Conservation (phyloP, 2,888 invertebrate genomes). For the Cantharis rufa region DNA sequence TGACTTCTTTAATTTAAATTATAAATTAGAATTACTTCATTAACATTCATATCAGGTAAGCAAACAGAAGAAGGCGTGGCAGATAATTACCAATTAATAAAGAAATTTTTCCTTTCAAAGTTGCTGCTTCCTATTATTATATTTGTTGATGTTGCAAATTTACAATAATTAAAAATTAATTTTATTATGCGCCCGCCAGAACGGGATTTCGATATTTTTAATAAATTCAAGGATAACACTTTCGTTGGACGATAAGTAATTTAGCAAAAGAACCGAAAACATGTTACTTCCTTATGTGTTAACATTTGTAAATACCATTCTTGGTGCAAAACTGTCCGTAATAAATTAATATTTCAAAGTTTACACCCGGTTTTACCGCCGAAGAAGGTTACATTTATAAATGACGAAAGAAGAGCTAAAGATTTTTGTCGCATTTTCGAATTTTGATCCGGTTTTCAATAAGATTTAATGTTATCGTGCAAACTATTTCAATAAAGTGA, state of each 20-base stretch:
- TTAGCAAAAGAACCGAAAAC: not conserved
- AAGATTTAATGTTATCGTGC: not conserved
- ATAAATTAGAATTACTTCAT: not conserved
- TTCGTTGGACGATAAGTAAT: not conserved
- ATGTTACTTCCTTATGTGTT: not conserved
- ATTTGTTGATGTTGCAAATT: not conserved
- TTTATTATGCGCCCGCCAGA: not conserved
- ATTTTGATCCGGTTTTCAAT: not conserved
- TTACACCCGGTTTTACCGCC: not conserved
- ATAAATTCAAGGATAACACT: not conserved
- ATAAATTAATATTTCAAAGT: not conserved
- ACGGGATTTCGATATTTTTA: not conserved
- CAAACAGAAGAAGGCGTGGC: not conserved
- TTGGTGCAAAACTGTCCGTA: not conserved
- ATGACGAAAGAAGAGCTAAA: not conserved
- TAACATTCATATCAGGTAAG: not conserved
- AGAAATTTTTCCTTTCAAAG: not conserved
- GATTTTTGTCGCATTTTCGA: not conserved
- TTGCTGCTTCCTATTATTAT: not conserved
- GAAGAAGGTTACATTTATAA: not conserved
- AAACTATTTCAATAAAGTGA: conserved; percentile 11
- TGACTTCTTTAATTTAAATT: not conserved
- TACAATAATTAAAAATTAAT: not conserved
- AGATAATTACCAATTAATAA: not conserved
- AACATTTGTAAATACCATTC: not conserved